These are phyloP conservation scores for Heliconius erato DNA, from an alignment of 2,888 invertebrate species.

Conservation along the genomic window DNA sequence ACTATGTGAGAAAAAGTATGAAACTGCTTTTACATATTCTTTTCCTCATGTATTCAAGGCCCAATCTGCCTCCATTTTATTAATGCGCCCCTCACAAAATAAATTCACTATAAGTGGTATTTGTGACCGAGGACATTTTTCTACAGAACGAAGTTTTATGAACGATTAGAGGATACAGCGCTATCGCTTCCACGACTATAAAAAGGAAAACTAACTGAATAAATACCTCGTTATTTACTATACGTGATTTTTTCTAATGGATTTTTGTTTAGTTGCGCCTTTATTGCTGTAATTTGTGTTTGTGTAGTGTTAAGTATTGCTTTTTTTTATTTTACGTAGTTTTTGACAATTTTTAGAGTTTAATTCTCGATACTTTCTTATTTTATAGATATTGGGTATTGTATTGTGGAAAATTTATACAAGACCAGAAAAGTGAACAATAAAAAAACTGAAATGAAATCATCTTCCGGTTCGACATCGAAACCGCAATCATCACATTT, in stretches of 20 bases:
- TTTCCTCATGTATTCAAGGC: not conserved
- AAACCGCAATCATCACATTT: too few relatives aligned
- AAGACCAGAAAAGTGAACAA: too few relatives aligned
- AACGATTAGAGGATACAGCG: slow-evolving; percentile 54
- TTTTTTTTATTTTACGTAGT: too few relatives aligned
- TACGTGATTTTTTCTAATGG: slow-evolving; percentile 41
- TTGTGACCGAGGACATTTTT: slow-evolving; percentile 67
- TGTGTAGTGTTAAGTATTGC: not conserved
- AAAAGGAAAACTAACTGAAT: slow-evolving; percentile 45
- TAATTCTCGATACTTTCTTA: too few relatives aligned
- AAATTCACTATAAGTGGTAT: slow-evolving; percentile 78
- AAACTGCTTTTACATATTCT: not conserved
- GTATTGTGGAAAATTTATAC: too few relatives aligned
- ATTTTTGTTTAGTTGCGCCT: slow-evolving; percentile 3
- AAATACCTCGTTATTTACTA: slow-evolving; percentile 44
- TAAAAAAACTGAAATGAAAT: too few relatives aligned
- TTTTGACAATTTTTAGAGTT: too few relatives aligned
- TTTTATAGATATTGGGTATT: too few relatives aligned
- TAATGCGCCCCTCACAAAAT: slow-evolving; percentile 75
- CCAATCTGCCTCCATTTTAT: slow-evolving; percentile 61
- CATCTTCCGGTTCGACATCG: too few relatives aligned
- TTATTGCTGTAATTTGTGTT: not conserved
- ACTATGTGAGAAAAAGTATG: not conserved
- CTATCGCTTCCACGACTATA: slow-evolving; percentile 40
- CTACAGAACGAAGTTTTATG: slow-evolving; percentile 61